These are phyloP conservation scores for Luidia sarsii DNA, from an alignment of 53 echinoderm and acorn worm genomes.

Conservation along the genomic window DNA sequence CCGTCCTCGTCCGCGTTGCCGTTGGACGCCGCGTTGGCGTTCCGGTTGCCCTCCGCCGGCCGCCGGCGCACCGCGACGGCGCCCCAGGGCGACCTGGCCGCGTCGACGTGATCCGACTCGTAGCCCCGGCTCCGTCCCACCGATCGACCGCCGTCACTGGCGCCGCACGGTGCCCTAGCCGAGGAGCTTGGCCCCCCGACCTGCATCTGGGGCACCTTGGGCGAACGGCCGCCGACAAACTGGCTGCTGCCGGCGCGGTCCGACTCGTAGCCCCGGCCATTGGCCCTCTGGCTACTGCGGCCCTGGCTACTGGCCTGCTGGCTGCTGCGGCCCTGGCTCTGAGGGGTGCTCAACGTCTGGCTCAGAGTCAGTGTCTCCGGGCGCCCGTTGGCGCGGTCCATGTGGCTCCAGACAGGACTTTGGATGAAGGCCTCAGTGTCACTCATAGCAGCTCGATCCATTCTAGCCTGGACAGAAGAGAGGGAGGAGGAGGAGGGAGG, in stretches of 20 bases:
- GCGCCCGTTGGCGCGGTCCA: neutral
- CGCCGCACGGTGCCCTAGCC: neutral
- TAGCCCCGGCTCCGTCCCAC: constrained; percentile 21
- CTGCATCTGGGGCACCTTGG: constrained; percentile 40
- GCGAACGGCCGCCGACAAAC: neutral
- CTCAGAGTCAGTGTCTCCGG: neutral
- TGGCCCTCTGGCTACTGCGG: neutral
- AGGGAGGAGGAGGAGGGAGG: neutral
- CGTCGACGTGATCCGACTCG: constrained; percentile 3
- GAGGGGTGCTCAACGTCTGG: too few species aligned
- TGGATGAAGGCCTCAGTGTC: constrained; percentile 68
- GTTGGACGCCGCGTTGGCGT: constrained; percentile 35
- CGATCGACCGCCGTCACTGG: neutral
- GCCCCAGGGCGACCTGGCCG: neutral
- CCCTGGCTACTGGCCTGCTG: too few species aligned
- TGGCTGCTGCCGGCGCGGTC: neutral
- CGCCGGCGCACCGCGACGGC: neutral
- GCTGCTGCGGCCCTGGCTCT: too few species aligned
- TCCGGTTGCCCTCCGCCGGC: constrained; percentile 22
- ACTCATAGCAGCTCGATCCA: constrained; percentile 68
- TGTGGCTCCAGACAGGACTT: constrained; percentile 51
- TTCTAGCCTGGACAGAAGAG: constrained; percentile 44
- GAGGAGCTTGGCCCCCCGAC: too few species aligned
- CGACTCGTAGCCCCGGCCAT: constrained; percentile 27
- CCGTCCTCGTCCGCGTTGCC: neutral